These are phyloP conservation scores for Dermolepida albohirtum DNA, from an alignment of 2,888 invertebrate species.

Conservation along the genomic window DNA sequence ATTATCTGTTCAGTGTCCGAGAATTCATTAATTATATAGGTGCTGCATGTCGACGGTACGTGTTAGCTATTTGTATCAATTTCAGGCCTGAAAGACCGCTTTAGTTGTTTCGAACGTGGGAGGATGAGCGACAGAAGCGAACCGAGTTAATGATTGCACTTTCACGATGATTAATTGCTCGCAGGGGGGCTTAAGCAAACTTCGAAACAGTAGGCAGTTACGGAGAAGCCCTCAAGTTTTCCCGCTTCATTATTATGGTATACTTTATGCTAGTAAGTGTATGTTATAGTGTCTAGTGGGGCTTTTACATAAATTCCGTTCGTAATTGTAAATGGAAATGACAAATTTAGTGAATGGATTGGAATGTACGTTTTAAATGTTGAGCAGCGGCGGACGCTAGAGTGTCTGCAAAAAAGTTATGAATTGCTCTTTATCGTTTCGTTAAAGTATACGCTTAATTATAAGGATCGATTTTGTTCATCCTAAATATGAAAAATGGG, in stretches of 20 bases:
- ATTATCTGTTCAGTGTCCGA: slow-evolving; percentile 4
- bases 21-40: slow-evolving; percentile 28
- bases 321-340: too few species aligned
- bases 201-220: slow-evolving; percentile 27
- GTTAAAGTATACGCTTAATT: too few species aligned
- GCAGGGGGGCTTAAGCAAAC: slow-evolving; percentile 24
- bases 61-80: slow-evolving; percentile 37
- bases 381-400: too few species aligned
- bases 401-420: too few species aligned
- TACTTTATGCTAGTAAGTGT: too few species aligned
- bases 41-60: slow-evolving; percentile 26
- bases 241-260: slow-evolving; percentile 14
- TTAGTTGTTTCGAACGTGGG: slow-evolving; percentile 31
- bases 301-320: too few species aligned
- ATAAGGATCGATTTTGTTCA: too few species aligned
- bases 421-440: too few species aligned
- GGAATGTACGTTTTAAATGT: too few species aligned
- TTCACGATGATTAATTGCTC: slow-evolving; percentile 36
- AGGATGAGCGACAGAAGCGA: slow-evolving; percentile 33
- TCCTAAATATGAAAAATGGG: too few species aligned
- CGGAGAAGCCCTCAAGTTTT: slow-evolving; percentile 5
- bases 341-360: too few species aligned
- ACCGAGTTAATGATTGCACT: slow-evolving; percentile 38
- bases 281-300: too few species aligned
- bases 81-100: slow-evolving; percentile 20